phyloP scores from a whole-genome alignment of 2,888 invertebrate genomes.

The Cyrtodaria siliqua region DNA sequence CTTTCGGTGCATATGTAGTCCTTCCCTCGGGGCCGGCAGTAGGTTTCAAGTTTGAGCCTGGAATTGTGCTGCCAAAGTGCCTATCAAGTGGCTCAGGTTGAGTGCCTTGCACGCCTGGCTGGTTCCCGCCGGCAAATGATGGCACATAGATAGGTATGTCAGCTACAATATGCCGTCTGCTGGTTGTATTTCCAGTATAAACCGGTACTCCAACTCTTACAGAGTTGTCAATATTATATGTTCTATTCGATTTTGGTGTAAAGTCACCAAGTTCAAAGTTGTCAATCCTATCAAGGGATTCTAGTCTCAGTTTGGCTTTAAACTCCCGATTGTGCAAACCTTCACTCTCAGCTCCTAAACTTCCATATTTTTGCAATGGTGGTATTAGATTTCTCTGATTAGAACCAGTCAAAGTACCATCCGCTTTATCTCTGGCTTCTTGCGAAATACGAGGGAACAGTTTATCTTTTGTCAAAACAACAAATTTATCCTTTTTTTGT shows the following conservation, averaged over 20 bases:
- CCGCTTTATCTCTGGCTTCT: slow-evolving; percentile 14
- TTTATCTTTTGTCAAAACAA: slow-evolving; percentile 32
- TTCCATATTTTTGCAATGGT: slow-evolving; percentile 22
- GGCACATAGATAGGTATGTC: slow-evolving; percentile 61
- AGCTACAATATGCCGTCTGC: slow-evolving; percentile 57
- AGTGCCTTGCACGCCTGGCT: slow-evolving; percentile 20
- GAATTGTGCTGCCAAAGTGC: slow-evolving; percentile 37
- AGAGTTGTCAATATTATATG: not conserved
- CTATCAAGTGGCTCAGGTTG: slow-evolving; percentile 26
- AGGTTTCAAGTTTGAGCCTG: slow-evolving; percentile 3
- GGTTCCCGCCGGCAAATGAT: slow-evolving; percentile 36
- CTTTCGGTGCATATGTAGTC: slow-evolving; percentile 38
- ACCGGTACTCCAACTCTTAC: slow-evolving; percentile 38
- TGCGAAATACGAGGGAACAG: slow-evolving; percentile 33
- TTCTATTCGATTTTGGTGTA: slow-evolving; percentile 1
- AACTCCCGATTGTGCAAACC: slow-evolving; percentile 43
- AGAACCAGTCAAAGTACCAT: not conserved
- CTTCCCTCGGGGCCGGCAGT: not conserved
- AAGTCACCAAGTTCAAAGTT: slow-evolving; percentile 27
- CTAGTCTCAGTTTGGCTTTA: slow-evolving; percentile 37
- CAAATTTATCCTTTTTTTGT: slow-evolving; percentile 18
- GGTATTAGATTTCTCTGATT: slow-evolving; percentile 10
- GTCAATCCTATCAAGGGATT: slow-evolving; percentile 43
- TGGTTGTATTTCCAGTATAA: slow-evolving; percentile 23
- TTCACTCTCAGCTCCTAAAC: slow-evolving; percentile 24